Base-by-base conservation (phyloP, 2,113 vertebrate species). In the Oenanthe oenanthe region DNA sequence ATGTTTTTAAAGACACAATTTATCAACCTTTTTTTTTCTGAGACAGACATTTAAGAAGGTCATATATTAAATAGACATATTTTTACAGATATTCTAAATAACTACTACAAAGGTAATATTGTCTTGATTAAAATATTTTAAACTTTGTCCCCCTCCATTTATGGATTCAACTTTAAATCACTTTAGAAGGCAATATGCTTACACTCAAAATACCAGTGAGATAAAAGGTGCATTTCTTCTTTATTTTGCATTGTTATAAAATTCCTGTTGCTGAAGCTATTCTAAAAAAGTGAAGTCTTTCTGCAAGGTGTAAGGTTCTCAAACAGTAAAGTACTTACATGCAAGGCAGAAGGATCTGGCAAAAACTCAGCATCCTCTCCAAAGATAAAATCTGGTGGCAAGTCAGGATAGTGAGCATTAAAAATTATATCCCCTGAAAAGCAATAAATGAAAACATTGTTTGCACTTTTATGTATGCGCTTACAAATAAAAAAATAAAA, bases 371-470 rank as follows among this genome's bases (percentile, higher is more conserved):
- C 98, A 98, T 99, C 99, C 88, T 99, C 99, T 96, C 99, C 99
- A 95, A 99, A 99, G 95, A 99, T 99, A 97, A 99, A 99, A 97
- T 99, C 99, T 16, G 99, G 99, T 61, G 99, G 99, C 79, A 99
- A 96, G 91, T 99, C 98, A 89, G 99, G 99, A 97, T 99, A 99
- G 43, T 97, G 98, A 87, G 99, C 99, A 91, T 99, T 99, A 96
- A 99, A 99, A 96, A 99, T 99, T 83, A 99, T 99, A 96, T 99
- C 99, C 99, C 99, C 99, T 99, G 96, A 66, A 96, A 96, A 31
- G 88, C 40, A 97, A 66, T 72, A 97, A 89, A 93, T 17, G 12
- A 95, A 96, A 89, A 88, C 11, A 85, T 1, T 12, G 24, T 88
- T 91, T 72, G 36, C 9, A 76, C 10, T 78, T 50, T 45, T 48